Base-by-base conservation (phyloP, 35 echinoderm and acorn worm genomes). In the Apostichopus japonicus region DNA sequence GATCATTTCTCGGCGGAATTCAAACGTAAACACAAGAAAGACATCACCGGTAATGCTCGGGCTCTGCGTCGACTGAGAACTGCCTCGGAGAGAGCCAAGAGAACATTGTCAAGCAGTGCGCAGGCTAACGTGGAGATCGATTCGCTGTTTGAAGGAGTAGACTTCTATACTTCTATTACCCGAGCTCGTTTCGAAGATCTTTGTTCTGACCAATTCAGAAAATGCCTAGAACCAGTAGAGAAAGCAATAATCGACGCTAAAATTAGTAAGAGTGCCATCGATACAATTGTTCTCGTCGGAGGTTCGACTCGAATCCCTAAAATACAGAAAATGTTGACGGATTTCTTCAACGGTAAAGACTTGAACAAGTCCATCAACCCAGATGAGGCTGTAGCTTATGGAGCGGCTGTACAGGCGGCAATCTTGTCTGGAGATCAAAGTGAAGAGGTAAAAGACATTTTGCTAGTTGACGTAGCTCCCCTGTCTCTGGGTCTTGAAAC, bases 21-120 rank as follows among this genome's bases (percentile, higher is more conserved):
- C 89, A 94, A 96, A 95, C 91, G 94, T 10, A 98, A 98, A 92
- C 94, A 98, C 86, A 98, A 98, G 91, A 98, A 98, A 79, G 94
- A 98, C 91, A 78, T 98, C 17, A 59, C 53, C 8, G 19, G 16
- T 3, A 98, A 98, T 83, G 92, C 95, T 62, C 83, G 94, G 33
- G 77, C 96, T 15, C 55, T 96, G 17, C 93, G 96, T 23, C 72
- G 96, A 56, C 55, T 98, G 56, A 92, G 96, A 57, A 98, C 96
- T 3, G 96, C 96, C 10, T 90, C 92, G 33, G 96, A 98, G 78
- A 90, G 96, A 88, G 96, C 96, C 2, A 98, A 98, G 93, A 98
- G 96, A 57, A 98, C 96, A 10, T 90, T 98, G 9, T 98, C 96
- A 81, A 91, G 94, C 53, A 96, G 94, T 70, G 71, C 96, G 79